Base-by-base conservation (phyloP, 2,113 vertebrate genomes). In the Otocyon megalotis region DNA sequence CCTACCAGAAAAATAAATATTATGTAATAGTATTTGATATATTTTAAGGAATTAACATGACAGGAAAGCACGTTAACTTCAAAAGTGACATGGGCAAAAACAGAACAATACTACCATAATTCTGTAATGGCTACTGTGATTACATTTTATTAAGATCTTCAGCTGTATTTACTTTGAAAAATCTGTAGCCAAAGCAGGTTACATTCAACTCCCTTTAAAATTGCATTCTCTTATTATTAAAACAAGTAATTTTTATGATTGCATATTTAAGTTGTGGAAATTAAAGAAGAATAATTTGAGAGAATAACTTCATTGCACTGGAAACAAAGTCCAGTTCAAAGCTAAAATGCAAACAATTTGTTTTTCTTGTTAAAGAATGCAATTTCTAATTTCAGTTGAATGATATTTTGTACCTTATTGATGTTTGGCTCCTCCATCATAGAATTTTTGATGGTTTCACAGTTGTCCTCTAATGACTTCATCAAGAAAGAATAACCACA, bases 401-500 rank as follows among this genome's bases (percentile, higher is more conserved):
- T 83, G 97, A 93, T 83, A 53, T 71, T 96, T 56, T 98, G 98
- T 99, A 99, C 99, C 99, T 99, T 99, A 98, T 98, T 98, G 98
- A 98, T 48, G 98, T 98, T 97, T 62, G 98, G 98, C 93, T 99
- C 99, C 97, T 99, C 99, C 98, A 98, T 97, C 98, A 99, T 98
- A 98, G 99, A 99, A 99, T 97, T 99, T 99, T 99, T 99, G 98
- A 99, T 97, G 98, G 96, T 98, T 98, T 99, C 99, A 98, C 81
- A 99, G 98, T 98, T 99, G 97, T 99, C 99, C 98, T 99, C 99
- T 98, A 99, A 98, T 96, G 98, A 99, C 99, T 99, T 99, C 98
- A 98, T 98, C 98, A 99, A 99, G 96, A 96, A 98, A 98, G 92
- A 98, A 98, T 98, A 98, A 98, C 80, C 98, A 99, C 90, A 98